Evolutionary conservation across 1,140 invertebrate species (phyloP), one percentile per base, ranked within the genome.

Genomic region (Achatina immaculata): DNA sequence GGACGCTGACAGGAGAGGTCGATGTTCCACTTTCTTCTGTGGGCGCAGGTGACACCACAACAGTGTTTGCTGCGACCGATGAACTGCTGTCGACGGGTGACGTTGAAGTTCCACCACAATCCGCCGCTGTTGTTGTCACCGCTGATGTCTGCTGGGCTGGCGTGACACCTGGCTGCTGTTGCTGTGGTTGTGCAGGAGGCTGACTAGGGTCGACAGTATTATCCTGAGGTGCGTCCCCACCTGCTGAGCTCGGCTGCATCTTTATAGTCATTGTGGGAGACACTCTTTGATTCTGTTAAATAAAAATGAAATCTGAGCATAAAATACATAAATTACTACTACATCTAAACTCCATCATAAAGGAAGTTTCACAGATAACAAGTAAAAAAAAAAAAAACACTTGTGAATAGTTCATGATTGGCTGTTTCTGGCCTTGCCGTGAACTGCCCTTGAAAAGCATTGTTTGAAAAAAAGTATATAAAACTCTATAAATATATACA

Each of bases 141-240:
- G 48, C 11, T 36, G 68, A 55, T 45, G 69, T 79, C 28, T 14
- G 62, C 19, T 9, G 62, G 28, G 31, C 28, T 16, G 62, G 62
- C 9, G 62, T 66, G 19, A 42, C 66, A 69, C 58, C 72, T n/a
- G n/a, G n/a, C n/a, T n/a, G n/a, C n/a, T n/a, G n/a, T n/a, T n/a
- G n/a, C 43, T 83, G 82, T 76, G 78, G 83, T 81, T 83, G 84
- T 42, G 51, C 62, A 21, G 19, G 65, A 21, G 48, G 40, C 48
- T 80, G 82, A 65, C 71, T 68, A 28, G 58, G 58, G 58, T 84
- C 36, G 58, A 55, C 65, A 74, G 82, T 77, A 51, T 86, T 88
- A 21, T 91, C 90, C 78, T 90, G 90, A 38, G 89, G 87, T n/a
- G 87, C 85, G 81, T 92, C 90, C 16, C 88, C 90, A 38, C 88